Evolutionary conservation across 1,140 invertebrate genomes (phyloP).

Genomic region (Brachionus paranguensis): DNA sequence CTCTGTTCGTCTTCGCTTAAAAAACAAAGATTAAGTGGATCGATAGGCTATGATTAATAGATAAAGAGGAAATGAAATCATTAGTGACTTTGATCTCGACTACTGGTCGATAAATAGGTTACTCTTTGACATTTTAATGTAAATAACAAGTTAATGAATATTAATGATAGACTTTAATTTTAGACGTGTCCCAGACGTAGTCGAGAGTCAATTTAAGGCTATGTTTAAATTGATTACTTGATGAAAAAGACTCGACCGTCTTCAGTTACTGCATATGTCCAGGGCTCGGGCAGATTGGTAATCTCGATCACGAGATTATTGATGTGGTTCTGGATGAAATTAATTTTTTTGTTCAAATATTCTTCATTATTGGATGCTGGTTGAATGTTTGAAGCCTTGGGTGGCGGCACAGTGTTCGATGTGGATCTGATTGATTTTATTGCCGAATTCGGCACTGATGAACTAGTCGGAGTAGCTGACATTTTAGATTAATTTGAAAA

Average conservation of each 20-base stretch:
- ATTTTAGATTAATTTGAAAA: background rate
- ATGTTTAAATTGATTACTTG: slow-evolving; percentile 44
- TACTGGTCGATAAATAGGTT: slow-evolving; percentile 30
- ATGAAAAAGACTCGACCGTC: slow-evolving; percentile 52
- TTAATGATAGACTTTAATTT: background rate
- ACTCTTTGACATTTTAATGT: slow-evolving; percentile 25
- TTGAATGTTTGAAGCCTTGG: background rate
- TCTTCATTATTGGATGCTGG: background rate
- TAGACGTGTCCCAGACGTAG: slow-evolving; percentile 7
- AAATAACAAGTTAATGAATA: slow-evolving; percentile 6
- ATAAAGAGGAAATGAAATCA: slow-evolving; percentile 14
- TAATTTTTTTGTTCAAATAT: slow-evolving; percentile 38
- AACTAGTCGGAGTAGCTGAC: background rate
- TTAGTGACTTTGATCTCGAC: slow-evolving; percentile 2
- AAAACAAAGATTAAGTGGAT: slow-evolving; percentile 40
- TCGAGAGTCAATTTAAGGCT: background rate
- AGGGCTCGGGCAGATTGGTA: slow-evolving; percentile 44
- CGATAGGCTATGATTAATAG: slow-evolving; percentile 40
- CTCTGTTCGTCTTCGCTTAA: slow-evolving; percentile 45
- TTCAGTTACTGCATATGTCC: slow-evolving; percentile 47
- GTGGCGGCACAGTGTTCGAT: background rate
- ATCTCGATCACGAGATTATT: slow-evolving; percentile 34
- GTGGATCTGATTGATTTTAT: slow-evolving; percentile 5
- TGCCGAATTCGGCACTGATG: background rate
- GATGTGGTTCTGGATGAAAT: slow-evolving; percentile 35